Base-by-base conservation (phyloP, 1,140 invertebrate species). In the Solenopsis fugax region DNA sequence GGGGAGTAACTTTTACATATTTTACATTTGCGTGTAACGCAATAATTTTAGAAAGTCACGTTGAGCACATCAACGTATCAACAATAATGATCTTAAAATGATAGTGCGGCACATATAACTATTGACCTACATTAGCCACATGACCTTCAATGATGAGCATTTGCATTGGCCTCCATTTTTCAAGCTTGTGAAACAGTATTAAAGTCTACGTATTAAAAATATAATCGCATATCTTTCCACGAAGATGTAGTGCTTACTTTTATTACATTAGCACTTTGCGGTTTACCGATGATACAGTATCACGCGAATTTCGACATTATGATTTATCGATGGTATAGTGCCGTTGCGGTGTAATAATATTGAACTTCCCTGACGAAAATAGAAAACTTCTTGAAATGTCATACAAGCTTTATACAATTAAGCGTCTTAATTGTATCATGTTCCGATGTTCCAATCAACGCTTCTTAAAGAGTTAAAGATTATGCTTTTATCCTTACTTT, bases 41-140 rank as follows among this genome's bases (percentile, higher is more conserved):
- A 76, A 34, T 64, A 21, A 65, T 64, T 50, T 78, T 34, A 34
- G 18, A 64, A 64, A 56, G 34, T 56, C 13, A 29, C 24, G 24
- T 2, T 37, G 16, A 29, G 16, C n/a, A 24, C 6, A 45, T 29
- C 13, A 58, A 9, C 2, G 10, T 50, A 65, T 65, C 18, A 9
- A 41, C 18, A 12, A 41, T 69, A 69, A 29, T 24, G 21, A 69
- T 69, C 37, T 37, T 4, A 48, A 48, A 69, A 50, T 69, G 13
- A 48, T 69, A 69, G 21, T n/a, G 65, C 21, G 21, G 21, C 10
- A 6, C 5, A 60, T 58, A 58, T 18, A 60, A 21, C 37, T 45
- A 45, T 34, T 60, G 34, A 24, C n/a, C 54, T 76, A 76, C 16
- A 76, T 60, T 76, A 9, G 9, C 16, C 29, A 52, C 1, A 69